Conservation (phyloP, 2,888 invertebrate species). For the Lepidochitona cinerea region DNA sequence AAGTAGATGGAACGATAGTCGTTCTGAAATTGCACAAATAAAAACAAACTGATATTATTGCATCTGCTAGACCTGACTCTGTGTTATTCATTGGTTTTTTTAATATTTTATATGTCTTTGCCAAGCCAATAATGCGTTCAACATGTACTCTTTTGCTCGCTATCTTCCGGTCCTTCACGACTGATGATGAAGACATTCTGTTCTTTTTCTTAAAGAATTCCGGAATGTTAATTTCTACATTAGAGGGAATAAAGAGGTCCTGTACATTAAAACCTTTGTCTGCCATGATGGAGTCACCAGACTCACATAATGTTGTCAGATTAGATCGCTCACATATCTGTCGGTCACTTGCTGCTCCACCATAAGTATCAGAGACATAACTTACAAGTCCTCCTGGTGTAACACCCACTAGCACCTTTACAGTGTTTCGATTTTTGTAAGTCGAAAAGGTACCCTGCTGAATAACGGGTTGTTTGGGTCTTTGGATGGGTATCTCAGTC, state of each 20-base stretch:
- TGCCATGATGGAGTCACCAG: slow-evolving; percentile 29
- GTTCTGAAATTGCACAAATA: too few relatives aligned
- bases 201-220: slow-evolving; percentile 38
- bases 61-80: too few relatives aligned
- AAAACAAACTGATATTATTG: too few relatives aligned
- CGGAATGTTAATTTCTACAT: slow-evolving; percentile 36
- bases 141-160: slow-evolving; percentile 36
- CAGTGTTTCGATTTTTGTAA: slow-evolving; percentile 23
- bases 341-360: slow-evolving; percentile 33
- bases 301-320: slow-evolving; percentile 22
- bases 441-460: slow-evolving; percentile 28
- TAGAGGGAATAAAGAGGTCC: slow-evolving; percentile 32
- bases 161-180: slow-evolving; percentile 29
- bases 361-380: slow-evolving; percentile 22
- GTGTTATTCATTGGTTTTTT: too few relatives aligned
- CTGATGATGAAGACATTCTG: slow-evolving; percentile 19
- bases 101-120: slow-evolving; percentile 33
- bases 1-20: too few relatives aligned
- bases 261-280: slow-evolving; percentile 33
- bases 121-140: slow-evolving; percentile 35
- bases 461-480: slow-evolving; percentile 10
- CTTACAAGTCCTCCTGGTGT: slow-evolving; percentile 16
- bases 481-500: slow-evolving; percentile 16
- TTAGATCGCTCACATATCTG: slow-evolving; percentile 30
- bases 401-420: slow-evolving; percentile 23